Conservation (phyloP, 2,113 vertebrate species). For the Colinus virginianus region DNA sequence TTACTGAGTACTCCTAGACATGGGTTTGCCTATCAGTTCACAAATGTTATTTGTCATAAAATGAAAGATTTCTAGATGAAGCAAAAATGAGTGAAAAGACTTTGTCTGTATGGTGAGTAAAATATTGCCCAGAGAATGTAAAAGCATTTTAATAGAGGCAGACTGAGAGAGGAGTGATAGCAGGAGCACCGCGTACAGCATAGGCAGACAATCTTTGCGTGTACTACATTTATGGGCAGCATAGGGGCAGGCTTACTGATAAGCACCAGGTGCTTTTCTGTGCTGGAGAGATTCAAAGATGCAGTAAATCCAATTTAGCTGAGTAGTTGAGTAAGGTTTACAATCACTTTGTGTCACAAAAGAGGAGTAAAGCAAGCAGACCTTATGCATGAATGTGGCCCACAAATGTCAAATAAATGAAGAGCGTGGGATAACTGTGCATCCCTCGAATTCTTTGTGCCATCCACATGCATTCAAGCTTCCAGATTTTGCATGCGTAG, state of each 20-base stretch:
- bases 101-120: not conserved
- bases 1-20: not conserved
- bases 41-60: not conserved
- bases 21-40: not conserved
- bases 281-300: not conserved
- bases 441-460: not conserved
- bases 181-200: not conserved
- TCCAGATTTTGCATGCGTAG: rapidly evolving
- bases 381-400: not conserved
- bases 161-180: not conserved
- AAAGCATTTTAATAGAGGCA: not conserved
- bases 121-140: not conserved
- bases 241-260: not conserved
- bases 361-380: not conserved
- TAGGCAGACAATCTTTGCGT: not conserved
- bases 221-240: not conserved
- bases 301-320: not conserved
- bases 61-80: not conserved
- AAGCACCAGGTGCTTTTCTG: not conserved
- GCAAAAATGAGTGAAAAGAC: not conserved
- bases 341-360: not conserved
- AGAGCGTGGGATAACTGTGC: not conserved
- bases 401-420: not conserved
- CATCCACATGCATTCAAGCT: rapidly evolving
- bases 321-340: not conserved